phyloP scores from a whole-genome alignment of 2,888 invertebrate species.

The Cantharis flavilabris region DNA sequence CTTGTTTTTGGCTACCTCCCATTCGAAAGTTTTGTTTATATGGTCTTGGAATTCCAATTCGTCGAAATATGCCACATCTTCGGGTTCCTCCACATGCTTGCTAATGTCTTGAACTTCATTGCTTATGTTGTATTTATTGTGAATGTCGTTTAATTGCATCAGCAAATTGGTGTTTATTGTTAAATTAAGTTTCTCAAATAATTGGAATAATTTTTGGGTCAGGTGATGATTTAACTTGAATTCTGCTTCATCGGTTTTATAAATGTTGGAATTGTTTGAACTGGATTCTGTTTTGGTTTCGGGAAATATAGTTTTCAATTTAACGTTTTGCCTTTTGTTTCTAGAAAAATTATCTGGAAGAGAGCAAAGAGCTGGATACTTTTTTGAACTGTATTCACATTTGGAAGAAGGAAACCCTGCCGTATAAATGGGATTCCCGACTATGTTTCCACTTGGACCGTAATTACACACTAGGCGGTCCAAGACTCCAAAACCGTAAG shows the following conservation, averaged over 20 bases:
- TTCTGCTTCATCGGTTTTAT: not conserved
- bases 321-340: not conserved
- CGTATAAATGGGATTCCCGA: not conserved
- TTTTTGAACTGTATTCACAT: not conserved
- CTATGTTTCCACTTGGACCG: constrained; percentile 8
- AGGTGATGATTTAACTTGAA: not conserved
- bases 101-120: not conserved
- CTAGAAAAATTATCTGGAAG: not conserved
- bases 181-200: not conserved
- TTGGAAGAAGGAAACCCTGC: not conserved
- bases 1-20: not conserved
- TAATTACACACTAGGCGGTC: constrained; percentile 12
- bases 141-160: not conserved
- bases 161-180: not conserved
- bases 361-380: constrained; percentile 7
- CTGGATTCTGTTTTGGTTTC: not conserved
- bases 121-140: not conserved
- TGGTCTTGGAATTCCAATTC: not conserved
- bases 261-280: not conserved
- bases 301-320: not conserved
- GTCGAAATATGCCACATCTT: not conserved
- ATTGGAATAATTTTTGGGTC: not conserved
- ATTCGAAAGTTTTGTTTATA: not conserved
- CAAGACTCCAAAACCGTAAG: not conserved
- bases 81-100: not conserved